These are phyloP conservation scores for Lepidocyrtoides sp. DNA, from an alignment of 2,888 invertebrate species.

Conservation along the genomic window DNA sequence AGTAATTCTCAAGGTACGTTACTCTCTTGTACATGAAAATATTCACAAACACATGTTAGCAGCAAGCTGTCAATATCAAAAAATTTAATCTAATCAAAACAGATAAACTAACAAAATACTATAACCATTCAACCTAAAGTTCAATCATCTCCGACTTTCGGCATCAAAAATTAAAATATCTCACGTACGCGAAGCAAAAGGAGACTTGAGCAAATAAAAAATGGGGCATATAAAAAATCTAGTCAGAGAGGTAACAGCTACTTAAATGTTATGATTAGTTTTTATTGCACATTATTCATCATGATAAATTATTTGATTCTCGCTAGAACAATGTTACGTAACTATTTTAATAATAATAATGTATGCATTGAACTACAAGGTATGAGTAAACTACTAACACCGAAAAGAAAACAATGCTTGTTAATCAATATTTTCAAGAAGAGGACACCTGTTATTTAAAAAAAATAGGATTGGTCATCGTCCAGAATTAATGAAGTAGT, in stretches of 20 bases:
- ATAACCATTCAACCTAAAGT: background rate
- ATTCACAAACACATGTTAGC: background rate
- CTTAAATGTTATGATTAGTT: conserved; percentile 18
- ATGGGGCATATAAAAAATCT: background rate
- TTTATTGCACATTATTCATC: background rate
- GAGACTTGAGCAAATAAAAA: background rate
- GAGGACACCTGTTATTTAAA: background rate
- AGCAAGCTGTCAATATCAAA: background rate
- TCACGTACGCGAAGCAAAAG: background rate
- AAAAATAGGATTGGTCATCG: background rate
- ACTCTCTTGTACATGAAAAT: no score
- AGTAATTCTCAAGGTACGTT: background rate
- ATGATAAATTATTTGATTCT: conserved; percentile 20
- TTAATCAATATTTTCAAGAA: conserved; percentile 55
- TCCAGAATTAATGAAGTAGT: background rate
- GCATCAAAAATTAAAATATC: background rate
- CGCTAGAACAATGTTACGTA: background rate
- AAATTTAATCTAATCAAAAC: background rate
- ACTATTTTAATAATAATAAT: background rate
- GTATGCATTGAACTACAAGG: no score
- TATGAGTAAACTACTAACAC: no score
- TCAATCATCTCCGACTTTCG: background rate
- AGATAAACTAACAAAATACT: conserved; percentile 1
- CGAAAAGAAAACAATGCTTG: conserved; percentile 41
- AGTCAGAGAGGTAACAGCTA: background rate